Evolutionary conservation across 1,140 invertebrate species (phyloP).

Genomic region (Elymnias hypermnestra): DNA sequence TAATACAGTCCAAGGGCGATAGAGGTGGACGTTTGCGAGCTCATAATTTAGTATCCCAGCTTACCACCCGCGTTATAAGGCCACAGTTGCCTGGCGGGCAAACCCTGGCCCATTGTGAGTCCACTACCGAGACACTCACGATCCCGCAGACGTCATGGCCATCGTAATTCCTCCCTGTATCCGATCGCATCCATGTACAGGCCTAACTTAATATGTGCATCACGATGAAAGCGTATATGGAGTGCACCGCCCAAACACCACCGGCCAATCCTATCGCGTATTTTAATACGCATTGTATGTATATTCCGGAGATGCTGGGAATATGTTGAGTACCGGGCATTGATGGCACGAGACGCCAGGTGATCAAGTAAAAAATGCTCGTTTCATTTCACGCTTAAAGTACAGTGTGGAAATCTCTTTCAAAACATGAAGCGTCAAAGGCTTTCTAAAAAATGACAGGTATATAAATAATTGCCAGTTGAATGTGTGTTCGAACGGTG

Average conservation of each 20-base stretch:
- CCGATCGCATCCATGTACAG: constrained; percentile 62
- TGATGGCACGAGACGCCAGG: constrained; percentile 32
- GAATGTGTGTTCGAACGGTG: too few relatives aligned
- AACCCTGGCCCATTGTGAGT: constrained; percentile 45
- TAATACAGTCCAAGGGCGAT: constrained; percentile 16
- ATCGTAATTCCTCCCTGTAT: constrained; percentile 54
- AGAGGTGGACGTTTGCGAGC: constrained; percentile 20
- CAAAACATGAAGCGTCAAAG: too few relatives aligned
- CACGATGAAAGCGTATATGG: constrained; percentile 65
- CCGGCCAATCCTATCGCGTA: constrained; percentile 64
- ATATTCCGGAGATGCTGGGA: constrained; percentile 51
- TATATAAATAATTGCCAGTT: too few relatives aligned
- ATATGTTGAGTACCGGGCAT: constrained; percentile 62
- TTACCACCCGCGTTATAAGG: constrained; percentile 50
- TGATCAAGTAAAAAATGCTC: too few relatives aligned
- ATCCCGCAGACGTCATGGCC: constrained; percentile 57
- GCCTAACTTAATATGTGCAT: constrained; percentile 73
- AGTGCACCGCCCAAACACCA: constrained; percentile 45
- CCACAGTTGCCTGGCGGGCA: too few relatives aligned
- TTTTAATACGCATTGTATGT: constrained; percentile 73
- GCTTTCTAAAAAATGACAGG: too few relatives aligned
- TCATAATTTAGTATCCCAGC: constrained; percentile 17
- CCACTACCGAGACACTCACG: constrained; percentile 51
- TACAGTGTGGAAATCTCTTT: too few relatives aligned
- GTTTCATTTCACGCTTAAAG: too few relatives aligned